Evolutionary conservation across 2,888 invertebrate species (phyloP).

Genomic region (Mylabris sibirica): DNA sequence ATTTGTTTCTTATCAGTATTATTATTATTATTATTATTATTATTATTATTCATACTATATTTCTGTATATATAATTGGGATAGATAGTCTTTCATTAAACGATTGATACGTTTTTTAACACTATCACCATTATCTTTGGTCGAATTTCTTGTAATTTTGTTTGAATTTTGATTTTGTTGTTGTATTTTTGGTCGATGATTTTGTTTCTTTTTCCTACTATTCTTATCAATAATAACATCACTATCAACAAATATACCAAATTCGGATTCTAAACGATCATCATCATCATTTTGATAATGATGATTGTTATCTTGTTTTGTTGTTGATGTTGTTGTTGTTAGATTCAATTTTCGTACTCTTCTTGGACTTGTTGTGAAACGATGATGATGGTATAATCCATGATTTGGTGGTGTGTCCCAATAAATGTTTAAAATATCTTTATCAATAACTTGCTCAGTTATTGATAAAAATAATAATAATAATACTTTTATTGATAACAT

Average conservation of each 20-base stretch:
- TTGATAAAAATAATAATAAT: neutral
- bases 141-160: neutral
- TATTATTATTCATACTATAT: too few species aligned
- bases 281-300: neutral
- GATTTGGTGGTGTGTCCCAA: neutral
- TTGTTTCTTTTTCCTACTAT: slow-evolving; percentile 4
- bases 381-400: neutral
- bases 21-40: too few species aligned
- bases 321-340: neutral
- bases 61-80: slow-evolving; percentile 44
- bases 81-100: slow-evolving; percentile 45
- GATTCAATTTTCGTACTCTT: neutral
- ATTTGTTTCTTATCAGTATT: too few species aligned
- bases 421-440: neutral
- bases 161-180: slow-evolving; percentile 22
- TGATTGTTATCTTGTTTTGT: neutral
- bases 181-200: slow-evolving; percentile 29
- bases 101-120: slow-evolving; percentile 41
- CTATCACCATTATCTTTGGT: slow-evolving; percentile 19
- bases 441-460: neutral
- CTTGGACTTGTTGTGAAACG: neutral
- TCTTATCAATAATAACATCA: slow-evolving; percentile 11
- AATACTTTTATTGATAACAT: neutral
- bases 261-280: slow-evolving; percentile 39
- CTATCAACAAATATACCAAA: slow-evolving; percentile 35